Base-by-base conservation (phyloP, 2,888 invertebrate genomes). In the Ditylenchus weischeri region DNA sequence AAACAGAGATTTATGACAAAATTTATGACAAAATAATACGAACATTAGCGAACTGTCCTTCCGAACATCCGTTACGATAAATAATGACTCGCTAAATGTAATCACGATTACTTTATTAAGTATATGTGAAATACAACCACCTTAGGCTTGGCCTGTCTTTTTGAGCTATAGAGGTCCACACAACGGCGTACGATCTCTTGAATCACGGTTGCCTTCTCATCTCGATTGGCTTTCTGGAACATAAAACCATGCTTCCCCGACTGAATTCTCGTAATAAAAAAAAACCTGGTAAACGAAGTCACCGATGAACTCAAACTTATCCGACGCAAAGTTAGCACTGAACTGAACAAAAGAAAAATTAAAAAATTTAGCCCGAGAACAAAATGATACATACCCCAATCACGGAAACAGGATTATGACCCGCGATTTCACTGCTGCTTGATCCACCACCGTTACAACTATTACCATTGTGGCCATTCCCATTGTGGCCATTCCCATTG, bases 31-130 rank as follows among this genome's bases (percentile, higher is more conserved):
- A 50, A 61, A 63, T 4, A 54, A 51, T 35, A 58, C 48, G 11
- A 11, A 74, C 76, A 48, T 48, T 64, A 1, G 62, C 58, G 57
- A 69, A 76, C 7, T 69, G 64, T 1, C 76, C 76, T 38, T 79
- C 78, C 7, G 72, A 57, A 38, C 75, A 65, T 21, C 75, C 77
- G 38, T 72, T 72, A 19, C 79, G 69, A 67, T 74, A 79, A 18
- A 79, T 57, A 62, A 79, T 66, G 21, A 79, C 38, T 13, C 72
- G 65, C 49, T 69, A 66, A 0, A 75, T 74, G 11, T 23, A 61
- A n/a, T 13, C 21, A 21, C 51, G 29, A 29, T 50, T 11, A 62
- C 11, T 4, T 10, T 29, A 13, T 2, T 1, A 43, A 43, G 18
- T 3, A 47, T 19, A 48, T 35, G 15, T 15, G 29, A 23, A 23